Conservation (phyloP, 2,888 invertebrate genomes). For the Trissolcus brochymenae region DNA sequence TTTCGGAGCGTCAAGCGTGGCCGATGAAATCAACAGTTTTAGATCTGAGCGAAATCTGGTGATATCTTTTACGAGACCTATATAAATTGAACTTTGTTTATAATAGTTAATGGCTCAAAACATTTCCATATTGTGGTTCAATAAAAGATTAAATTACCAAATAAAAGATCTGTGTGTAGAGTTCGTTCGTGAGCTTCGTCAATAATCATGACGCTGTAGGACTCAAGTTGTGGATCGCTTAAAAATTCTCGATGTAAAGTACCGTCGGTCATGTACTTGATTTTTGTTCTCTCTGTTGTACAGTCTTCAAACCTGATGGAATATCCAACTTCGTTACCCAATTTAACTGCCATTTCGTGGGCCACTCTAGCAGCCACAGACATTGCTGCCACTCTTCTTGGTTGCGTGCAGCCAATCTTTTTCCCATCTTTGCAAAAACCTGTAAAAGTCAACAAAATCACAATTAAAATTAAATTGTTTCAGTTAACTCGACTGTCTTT, state of each 20-base stretch:
- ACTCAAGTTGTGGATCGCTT: constrained; percentile 95
- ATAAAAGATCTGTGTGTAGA: constrained; percentile 97
- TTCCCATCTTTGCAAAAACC: constrained; percentile 86
- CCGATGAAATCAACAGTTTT: constrained; percentile 97
- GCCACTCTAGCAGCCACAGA: constrained; percentile 99
- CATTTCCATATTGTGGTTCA: not conserved
- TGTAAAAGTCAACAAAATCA: constrained; percentile 1
- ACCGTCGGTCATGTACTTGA: constrained; percentile 99
- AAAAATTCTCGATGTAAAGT: constrained; percentile 97
- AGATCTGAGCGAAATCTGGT: constrained; percentile 94
- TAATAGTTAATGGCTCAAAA: not conserved
- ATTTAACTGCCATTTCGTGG: constrained; percentile 97
- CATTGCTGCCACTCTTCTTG: constrained; percentile 99
- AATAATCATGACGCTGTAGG: constrained; percentile 99
- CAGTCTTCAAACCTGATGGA: constrained; percentile 99
- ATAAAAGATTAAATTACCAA: constrained; percentile 78
- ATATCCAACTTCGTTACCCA: constrained; percentile 94
- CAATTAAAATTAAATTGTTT: too few relatives aligned
- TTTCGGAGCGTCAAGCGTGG: constrained; percentile 98
- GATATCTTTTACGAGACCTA: constrained; percentile 94
- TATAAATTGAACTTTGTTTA: constrained; percentile 8
- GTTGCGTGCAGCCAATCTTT: constrained; percentile 98
- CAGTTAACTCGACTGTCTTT: too few relatives aligned
- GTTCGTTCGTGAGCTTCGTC: constrained; percentile 99
- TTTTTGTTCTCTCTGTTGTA: constrained; percentile 89